Percentiles rank a stretch among this genome's conserved stretches.
These are phyloP conservation scores for Catharus bicknelli DNA, from an alignment of 2,113 vertebrate species.

Conservation along the genomic window DNA sequence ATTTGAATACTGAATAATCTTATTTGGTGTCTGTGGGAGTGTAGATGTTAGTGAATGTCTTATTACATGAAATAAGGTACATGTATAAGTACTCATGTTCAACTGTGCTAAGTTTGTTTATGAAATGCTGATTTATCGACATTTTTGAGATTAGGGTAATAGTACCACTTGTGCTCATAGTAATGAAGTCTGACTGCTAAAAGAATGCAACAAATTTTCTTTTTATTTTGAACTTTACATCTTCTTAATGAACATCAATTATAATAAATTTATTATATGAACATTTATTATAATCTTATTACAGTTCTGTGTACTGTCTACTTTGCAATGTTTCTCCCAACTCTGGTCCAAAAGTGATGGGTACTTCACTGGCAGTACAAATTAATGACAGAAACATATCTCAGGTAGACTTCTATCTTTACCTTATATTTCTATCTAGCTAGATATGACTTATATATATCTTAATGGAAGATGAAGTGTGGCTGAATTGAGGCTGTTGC, in stretches of 20 bases:
- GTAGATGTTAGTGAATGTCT: not conserved
- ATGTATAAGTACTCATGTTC: not conserved
- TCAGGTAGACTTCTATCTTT: not conserved
- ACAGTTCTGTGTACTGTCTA: not conserved
- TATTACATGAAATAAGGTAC: not conserved
- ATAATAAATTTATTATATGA: not conserved
- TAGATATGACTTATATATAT: not conserved
- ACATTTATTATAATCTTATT: not conserved
- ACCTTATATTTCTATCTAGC: not conserved
- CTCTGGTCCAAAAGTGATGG: accelerated
- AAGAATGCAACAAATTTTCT: not conserved
- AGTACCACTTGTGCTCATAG: accelerated
- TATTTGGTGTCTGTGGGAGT: not conserved
- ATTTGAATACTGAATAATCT: not conserved
- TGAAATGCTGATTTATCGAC: not conserved
- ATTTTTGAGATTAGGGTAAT: not conserved
- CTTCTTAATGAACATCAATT: not conserved
- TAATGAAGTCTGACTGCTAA: not conserved
- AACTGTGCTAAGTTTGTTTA: not conserved
- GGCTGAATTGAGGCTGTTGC: not conserved
- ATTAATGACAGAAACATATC: not conserved
- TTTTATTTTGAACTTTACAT: not conserved
- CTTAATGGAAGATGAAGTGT: not conserved
- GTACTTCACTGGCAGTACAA: not conserved
- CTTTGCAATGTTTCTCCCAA: not conserved